Percentiles rank a stretch among this genome's conserved stretches.
phyloP scores from a whole-genome alignment of 2,888 invertebrate genomes.

The Buathra laborator region DNA sequence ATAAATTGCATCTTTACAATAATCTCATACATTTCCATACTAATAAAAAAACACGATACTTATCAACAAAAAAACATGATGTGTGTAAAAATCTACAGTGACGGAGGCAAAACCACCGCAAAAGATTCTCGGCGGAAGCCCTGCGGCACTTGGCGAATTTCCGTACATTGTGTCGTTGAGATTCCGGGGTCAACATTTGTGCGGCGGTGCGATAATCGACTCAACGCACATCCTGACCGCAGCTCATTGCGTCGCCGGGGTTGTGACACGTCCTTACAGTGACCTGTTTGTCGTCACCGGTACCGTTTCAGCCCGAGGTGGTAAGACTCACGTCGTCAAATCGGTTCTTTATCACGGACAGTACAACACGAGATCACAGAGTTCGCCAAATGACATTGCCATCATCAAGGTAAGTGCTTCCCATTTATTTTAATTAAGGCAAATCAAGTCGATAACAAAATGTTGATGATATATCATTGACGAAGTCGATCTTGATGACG shows the following conservation, averaged over 20 bases:
- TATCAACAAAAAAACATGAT: not conserved
- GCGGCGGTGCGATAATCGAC: slow-evolving; percentile 48
- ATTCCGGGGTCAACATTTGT: not conserved
- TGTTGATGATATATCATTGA: not conserved
- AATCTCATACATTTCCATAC: not conserved
- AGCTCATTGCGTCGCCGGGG: slow-evolving; percentile 45
- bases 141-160: slow-evolving; percentile 24
- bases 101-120: slow-evolving; percentile 25
- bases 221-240: slow-evolving; percentile 43
- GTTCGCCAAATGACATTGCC: slow-evolving; percentile 55
- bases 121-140: slow-evolving; percentile 39
- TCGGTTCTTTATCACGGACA: not conserved
- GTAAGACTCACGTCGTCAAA: slow-evolving; percentile 34
- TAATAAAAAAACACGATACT: not conserved
- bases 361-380: not conserved
- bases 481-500: not conserved
- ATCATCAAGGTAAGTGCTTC: slow-evolving; percentile 53
- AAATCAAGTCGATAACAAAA: not conserved
- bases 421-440: not conserved
- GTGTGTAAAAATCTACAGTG: slow-evolving; percentile 12
- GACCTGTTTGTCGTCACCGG: slow-evolving; percentile 44
- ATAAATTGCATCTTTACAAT: too few species aligned
- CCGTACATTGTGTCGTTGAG: slow-evolving; percentile 55
- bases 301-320: slow-evolving; percentile 21
- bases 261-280: not conserved